phyloP scores from a whole-genome alignment of 2,113 vertebrate genomes.

The Dendropsophus ebraccatus region DNA sequence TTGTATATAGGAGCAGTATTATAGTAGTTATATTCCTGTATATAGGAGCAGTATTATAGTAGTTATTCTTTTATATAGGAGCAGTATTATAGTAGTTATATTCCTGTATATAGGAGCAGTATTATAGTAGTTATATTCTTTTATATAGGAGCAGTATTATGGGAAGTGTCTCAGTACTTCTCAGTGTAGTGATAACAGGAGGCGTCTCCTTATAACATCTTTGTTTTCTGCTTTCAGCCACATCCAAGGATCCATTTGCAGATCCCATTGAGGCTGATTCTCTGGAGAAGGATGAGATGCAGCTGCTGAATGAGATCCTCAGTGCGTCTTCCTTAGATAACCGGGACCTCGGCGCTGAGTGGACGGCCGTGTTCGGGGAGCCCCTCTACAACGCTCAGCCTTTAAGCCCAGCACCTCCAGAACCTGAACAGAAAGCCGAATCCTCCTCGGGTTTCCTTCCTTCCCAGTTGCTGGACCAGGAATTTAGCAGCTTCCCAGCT shows the following conservation, averaged over 20 bases:
- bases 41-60: background rate
- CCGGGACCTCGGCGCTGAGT: slow-evolving; percentile 84
- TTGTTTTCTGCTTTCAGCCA: slow-evolving; percentile 64
- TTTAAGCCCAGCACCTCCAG: slow-evolving; percentile 60
- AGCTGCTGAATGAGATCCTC: slow-evolving; percentile 88
- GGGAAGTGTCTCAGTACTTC: no score
- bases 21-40: background rate
- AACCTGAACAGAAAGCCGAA: slow-evolving; percentile 66
- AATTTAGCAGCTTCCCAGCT: slow-evolving; percentile 80
- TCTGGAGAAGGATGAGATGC: slow-evolving; percentile 81
- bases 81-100: background rate
- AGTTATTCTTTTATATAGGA: background rate
- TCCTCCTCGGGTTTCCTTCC: slow-evolving; percentile 83
- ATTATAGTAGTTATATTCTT: no score
- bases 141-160: no score
- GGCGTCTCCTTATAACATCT: background rate
- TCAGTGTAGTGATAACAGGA: background rate
- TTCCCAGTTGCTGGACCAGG: slow-evolving; percentile 92
- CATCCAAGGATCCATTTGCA: slow-evolving; percentile 63
- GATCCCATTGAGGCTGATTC: slow-evolving; percentile 66
- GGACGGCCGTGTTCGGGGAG: slow-evolving; percentile 88
- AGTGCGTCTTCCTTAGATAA: slow-evolving; percentile 82
- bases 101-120: no score
- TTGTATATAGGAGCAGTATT: background rate
- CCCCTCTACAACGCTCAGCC: slow-evolving; percentile 61